phyloP scores from a whole-genome alignment of 2,113 vertebrate species.

The Crypturellus undulatus region DNA sequence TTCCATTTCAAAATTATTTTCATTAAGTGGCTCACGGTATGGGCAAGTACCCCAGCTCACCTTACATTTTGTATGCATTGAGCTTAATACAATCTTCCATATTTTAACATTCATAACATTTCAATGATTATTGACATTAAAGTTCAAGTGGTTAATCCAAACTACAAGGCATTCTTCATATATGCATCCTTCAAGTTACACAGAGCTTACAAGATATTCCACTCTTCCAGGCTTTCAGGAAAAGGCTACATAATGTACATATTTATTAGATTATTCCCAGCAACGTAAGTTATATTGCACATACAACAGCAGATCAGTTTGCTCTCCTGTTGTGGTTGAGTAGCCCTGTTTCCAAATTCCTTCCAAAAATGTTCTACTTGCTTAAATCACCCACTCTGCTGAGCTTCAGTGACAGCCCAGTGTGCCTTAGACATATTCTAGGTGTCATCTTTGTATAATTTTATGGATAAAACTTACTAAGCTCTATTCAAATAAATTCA shows the following conservation, averaged over 20 bases:
- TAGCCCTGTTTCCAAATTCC: constrained; percentile 34
- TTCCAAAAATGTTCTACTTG: not conserved
- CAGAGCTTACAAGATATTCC: constrained; percentile 6
- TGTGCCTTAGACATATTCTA: not conserved
- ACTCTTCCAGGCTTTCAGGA: not conserved
- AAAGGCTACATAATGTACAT: constrained; percentile 39
- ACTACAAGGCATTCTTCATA: constrained; percentile 23
- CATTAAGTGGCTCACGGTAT: not conserved
- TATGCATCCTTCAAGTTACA: constrained; percentile 13
- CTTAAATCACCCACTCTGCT: not conserved
- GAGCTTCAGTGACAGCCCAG: not conserved
- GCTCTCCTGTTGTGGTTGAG: not conserved
- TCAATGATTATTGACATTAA: constrained; percentile 16
- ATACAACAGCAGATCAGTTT: constrained; percentile 17
- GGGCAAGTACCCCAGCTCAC: not conserved
- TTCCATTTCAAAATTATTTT: constrained; percentile 11
- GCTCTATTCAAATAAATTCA: not conserved
- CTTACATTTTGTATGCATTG: not conserved
- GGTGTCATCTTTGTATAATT: not conserved
- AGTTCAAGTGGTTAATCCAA: constrained; percentile 32
- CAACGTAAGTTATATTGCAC: not conserved
- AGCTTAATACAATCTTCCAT: constrained; percentile 45
- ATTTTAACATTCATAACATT: constrained; percentile 53
- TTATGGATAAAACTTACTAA: not conserved
- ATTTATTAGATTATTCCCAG: constrained; percentile 33